A percentile compares a stretch with the other conserved stretches of the same genome.
Conservation (phyloP, 30 jellyfish, hydroid and myxozoan species). For the Hydractinia echinata region DNA sequence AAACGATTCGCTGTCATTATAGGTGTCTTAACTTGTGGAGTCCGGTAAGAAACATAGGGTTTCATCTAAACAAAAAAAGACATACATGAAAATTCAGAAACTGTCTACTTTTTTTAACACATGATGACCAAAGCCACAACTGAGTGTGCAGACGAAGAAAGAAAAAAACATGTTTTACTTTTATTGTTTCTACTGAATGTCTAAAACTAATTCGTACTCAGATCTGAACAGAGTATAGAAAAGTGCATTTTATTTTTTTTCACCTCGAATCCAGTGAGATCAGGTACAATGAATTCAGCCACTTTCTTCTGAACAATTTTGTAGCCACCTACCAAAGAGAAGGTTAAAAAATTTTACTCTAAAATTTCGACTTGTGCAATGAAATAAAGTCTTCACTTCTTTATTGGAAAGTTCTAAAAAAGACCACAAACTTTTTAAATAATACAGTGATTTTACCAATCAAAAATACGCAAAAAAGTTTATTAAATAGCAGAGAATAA, state of each 20-base stretch:
- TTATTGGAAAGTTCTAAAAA: neutral
- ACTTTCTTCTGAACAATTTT: conserved; percentile 75
- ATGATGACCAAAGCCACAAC: neutral
- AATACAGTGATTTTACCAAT: too few relatives aligned
- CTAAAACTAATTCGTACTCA: neutral
- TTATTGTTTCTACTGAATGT: neutral
- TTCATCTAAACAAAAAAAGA: conserved; percentile 51
- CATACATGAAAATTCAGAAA: neutral
- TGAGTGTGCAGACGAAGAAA: neutral
- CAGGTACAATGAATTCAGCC: conserved; percentile 82
- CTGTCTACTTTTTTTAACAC: neutral
- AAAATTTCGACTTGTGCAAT: neutral
- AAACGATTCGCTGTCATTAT: conserved; percentile 77
- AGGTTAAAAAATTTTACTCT: neutral
- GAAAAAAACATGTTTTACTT: neutral
- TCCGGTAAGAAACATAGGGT: conserved; percentile 90
- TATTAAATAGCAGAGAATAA: too few relatives aligned
- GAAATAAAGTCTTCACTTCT: neutral
- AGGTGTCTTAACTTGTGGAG: conserved; percentile 39
- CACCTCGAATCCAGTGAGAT: conserved; percentile 83
- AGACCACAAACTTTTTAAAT: neutral
- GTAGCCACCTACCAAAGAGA: conserved; percentile 42
- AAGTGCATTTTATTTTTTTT: neutral
- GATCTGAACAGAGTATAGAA: neutral
- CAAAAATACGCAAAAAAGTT: too few relatives aligned